Conservation (phyloP, 1,140 invertebrate genomes). For the Mercenaria mercenaria region DNA sequence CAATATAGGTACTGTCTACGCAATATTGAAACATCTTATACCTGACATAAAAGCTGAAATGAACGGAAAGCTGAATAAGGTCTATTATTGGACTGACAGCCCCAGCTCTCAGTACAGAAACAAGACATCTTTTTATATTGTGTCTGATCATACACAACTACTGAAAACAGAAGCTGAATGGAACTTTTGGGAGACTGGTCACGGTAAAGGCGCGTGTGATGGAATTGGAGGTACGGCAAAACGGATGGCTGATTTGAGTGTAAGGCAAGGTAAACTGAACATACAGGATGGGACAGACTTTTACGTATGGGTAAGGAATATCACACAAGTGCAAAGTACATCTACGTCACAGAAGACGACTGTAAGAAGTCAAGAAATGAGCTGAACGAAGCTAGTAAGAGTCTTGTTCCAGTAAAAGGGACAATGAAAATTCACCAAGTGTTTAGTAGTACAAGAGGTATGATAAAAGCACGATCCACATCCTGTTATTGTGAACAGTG, state of each 20-base stretch:
- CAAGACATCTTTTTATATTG: background rate
- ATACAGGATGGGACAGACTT: background rate
- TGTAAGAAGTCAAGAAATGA: background rate
- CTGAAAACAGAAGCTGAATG: background rate
- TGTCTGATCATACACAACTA: background rate
- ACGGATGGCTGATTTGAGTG: background rate
- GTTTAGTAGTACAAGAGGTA: background rate
- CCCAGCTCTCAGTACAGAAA: constrained; percentile 46
- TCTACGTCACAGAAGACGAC: background rate
- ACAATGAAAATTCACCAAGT: background rate
- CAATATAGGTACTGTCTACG: constrained; percentile 47
- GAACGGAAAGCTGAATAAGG: constrained; percentile 8
- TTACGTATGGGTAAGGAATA: background rate
- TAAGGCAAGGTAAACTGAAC: background rate
- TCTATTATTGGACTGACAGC: constrained; percentile 70
- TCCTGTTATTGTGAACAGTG: no score
- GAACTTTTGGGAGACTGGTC: constrained; percentile 13
- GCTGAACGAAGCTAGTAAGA: background rate
- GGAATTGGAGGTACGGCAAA: constrained; percentile 7
- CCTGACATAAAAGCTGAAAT: background rate
- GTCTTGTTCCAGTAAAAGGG: background rate
- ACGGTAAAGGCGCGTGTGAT: constrained; percentile 34
- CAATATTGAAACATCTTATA: constrained; percentile 43
- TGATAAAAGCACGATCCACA: no score
- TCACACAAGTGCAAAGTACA: background rate